phyloP scores from a whole-genome alignment of 2,888 invertebrate genomes.

The Athrips mouffetella region DNA sequence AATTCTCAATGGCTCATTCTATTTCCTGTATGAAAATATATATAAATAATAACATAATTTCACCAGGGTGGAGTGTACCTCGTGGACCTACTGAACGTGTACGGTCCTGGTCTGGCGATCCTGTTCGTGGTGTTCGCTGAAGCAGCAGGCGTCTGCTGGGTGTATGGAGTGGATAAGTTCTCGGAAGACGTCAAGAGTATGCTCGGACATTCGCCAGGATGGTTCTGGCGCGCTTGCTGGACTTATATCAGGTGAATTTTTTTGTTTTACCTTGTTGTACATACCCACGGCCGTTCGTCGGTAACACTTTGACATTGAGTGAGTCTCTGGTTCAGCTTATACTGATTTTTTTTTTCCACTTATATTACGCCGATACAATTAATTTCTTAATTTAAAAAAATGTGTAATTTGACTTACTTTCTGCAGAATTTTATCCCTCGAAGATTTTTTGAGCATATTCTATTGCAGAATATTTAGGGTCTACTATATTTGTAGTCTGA shows the following conservation, averaged over 20 bases:
- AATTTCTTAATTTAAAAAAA: too few relatives aligned
- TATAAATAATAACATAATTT: too few relatives aligned
- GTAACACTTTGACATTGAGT: too few relatives aligned
- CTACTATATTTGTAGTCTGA: too few relatives aligned
- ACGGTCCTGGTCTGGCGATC: conserved; percentile 91
- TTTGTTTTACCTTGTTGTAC: neutral
- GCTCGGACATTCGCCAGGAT: conserved; percentile 87
- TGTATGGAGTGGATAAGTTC: conserved; percentile 91
- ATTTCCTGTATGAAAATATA: neutral
- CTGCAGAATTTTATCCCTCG: too few relatives aligned
- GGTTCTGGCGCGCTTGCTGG: conserved; percentile 92
- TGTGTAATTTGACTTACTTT: too few relatives aligned
- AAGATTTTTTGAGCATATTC: too few relatives aligned
- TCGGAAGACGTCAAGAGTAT: conserved; percentile 89
- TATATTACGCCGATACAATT: too few relatives aligned
- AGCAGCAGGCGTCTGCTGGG: conserved; percentile 93
- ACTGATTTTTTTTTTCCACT: too few relatives aligned
- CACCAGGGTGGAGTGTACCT: conserved; percentile 90
- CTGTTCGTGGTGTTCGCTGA: conserved; percentile 95
- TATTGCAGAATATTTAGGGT: too few relatives aligned
- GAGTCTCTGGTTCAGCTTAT: too few relatives aligned
- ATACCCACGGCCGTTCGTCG: neutral
- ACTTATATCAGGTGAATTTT: conserved; percentile 80
- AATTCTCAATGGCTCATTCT: neutral
- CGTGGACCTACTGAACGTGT: conserved; percentile 91